Evolutionary conservation across 2,888 invertebrate genomes (phyloP).

Genomic region (Leistus spinibarbis): DNA sequence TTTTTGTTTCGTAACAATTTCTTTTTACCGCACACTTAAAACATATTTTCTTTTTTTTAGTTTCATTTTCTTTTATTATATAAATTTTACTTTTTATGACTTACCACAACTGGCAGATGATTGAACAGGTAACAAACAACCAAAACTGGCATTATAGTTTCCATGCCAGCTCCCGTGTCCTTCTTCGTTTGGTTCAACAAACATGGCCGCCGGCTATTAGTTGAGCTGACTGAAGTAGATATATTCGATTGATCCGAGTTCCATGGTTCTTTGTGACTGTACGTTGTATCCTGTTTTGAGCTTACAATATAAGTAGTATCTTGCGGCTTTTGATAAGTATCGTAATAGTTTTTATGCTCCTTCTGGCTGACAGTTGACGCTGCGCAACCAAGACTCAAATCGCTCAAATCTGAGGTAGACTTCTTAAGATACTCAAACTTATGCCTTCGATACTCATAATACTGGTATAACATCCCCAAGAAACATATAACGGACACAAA

Average conservation of each 20-base stretch:
- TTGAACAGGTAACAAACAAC: conserved; percentile 65
- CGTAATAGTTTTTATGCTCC: conserved; percentile 50
- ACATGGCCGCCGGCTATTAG: conserved; percentile 60
- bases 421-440: conserved; percentile 55
- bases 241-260: conserved; percentile 59
- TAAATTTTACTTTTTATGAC: conserved; percentile 46
- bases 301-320: conserved; percentile 47
- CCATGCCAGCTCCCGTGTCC: conserved; percentile 56
- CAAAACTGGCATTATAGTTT: conserved; percentile 60
- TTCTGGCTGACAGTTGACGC: conserved; percentile 45
- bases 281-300: conserved; percentile 36
- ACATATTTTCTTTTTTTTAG: not conserved
- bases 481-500: conserved; percentile 58
- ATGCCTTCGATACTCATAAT: conserved; percentile 47
- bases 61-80: not conserved
- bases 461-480: conserved; percentile 53
- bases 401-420: conserved; percentile 55
- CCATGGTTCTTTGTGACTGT: conserved; percentile 44
- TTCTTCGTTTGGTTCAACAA: conserved; percentile 54
- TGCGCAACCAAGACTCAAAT: conserved; percentile 49
- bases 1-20: conserved; percentile 3
- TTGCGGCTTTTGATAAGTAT: conserved; percentile 48
- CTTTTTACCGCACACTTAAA: not conserved
- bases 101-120: conserved; percentile 66
- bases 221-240: conserved; percentile 62